Evolutionary conservation across 2,113 vertebrate genomes (phyloP), one percentile per base, ranked within the genome.

Genomic region (Nyctereutes procyonoides): DNA sequence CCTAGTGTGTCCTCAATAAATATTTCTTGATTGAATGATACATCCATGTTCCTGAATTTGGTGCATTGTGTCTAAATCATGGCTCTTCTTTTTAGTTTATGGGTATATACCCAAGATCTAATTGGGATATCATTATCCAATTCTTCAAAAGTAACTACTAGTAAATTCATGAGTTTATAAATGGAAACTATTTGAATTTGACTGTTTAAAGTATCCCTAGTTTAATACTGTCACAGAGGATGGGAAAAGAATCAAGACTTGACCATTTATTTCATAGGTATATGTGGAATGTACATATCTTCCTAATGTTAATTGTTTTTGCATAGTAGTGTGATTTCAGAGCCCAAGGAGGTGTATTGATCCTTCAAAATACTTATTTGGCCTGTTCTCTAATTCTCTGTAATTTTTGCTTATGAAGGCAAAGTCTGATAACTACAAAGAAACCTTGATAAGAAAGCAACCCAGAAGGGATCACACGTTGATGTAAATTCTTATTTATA

Each of bases 141-240:
- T n/a, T 3, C 13, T 48, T 12, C 58, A 1, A 89, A 80, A 94
- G 83, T 22, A 69, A 3, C 24, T 88, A 88, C 26, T 77, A 22
- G 12, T 95, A 58, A 86, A 92, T 84, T 88, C 32, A 77, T 63
- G 38, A 91, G 58, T 81, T 87, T 90, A 58, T 43, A 93, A 67
- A 4, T 67, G 62, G 15, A 92, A 90, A 73, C 87, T 30, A 82
- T 35, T 93, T 60, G 22, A 69, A 85, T 20, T 94, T 69, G 35
- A 35, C 8, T 69, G 22, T 53, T 80, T 93, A 77, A 62, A 56
- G 19, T 26, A 55, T 93, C 12, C 26, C 16, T 74, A 51, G 13
- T 35, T 55, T 76, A 71, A 51, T 95, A 35, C 12, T 58, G 19
- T 71, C 63, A 77, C 1, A 35, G 6, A 2, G 17, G 10, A 3